Evolutionary conservation across 2,797 vertebrate genomes (phyloP), one percentile per base, ranked within the genome.

Genomic region (Syngnathus rostellatus): DNA sequence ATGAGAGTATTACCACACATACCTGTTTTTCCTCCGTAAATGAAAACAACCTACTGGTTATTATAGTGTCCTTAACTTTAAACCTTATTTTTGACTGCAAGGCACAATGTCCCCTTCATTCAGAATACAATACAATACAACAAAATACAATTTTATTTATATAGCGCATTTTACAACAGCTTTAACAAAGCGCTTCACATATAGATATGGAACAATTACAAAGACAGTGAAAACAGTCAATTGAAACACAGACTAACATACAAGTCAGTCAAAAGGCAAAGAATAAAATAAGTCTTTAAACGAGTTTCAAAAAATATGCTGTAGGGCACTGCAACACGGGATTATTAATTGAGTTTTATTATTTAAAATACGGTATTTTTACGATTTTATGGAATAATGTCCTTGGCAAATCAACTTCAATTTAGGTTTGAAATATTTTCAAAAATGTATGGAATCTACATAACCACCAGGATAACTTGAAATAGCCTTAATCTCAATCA

Each of bases 1-100:
- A 40, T 40, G 0, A 23, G 59, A 38, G 14, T 0, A n/a, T 68
- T 61, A 64, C 63, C 41, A 69, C 70, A 75, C 78, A 69, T 81
- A 86, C 84, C 84, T 81, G 64, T 17, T 67, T 74, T 64, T 10
- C 51, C 45, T 19, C n/a, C 25, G 63, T 76, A 60, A 69, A 83
- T 76, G 72, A 70, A 69, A 78, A 31, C 23, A 70, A 67, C 83
- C 83, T 77, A 77, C 68, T 19, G 80, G 64, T 81, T 82, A 73
- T 72, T 23, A 71, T 65, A 31, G 12, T 23, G 0, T 0, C 3
- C 0, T 8, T 14, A 17, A 1, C 2, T 0, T 7, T 76, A 0
- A 12, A 5, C 79, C 87, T 84, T 81, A 61, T 43, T 0, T 0
- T 0, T 46, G 80, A 70, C 86, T 86, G 73, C 55, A 39, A 78